Base-by-base conservation (phyloP, 1,140 invertebrate species). In the Plutomurus gul region DNA sequence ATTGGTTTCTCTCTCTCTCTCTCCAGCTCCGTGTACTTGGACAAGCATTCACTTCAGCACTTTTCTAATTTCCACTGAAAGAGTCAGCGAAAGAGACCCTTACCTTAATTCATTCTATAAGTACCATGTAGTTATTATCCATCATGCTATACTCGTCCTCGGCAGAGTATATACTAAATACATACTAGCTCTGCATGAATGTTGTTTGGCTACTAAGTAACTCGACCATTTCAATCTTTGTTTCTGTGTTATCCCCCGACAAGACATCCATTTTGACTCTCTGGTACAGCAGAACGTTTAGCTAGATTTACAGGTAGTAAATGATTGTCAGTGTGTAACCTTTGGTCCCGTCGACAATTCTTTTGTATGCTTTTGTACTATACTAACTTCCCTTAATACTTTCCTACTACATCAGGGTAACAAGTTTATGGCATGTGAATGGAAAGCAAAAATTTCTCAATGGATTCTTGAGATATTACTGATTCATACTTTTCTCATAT, bases 91-190 rank as follows among this genome's bases (percentile, higher is more conserved):
- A 43, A 37, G n/a, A 72, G 70, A 72, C 70, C 65, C 65, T 78
- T 37, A 73, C 49, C 27, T 75, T 78, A 78, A 78, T 72, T 78
- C 70, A 70, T 72, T 40, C 11, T 65, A 71, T 78, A 73, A 78
- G 56, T 78, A 78, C 65, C 70, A 78, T 49, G 65, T 78, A 33
- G 10, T 37, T 72, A 78, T 78, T 78, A 78, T 78, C 60, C 43
- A 72, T 77, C 76, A 70, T 27, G 36, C 22, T 77, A 18, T 20
- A n/a, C n/a, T n/a, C n/a, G n/a, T n/a, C n/a, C n/a, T n/a, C n/a
- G n/a, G n/a, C n/a, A n/a, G n/a, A n/a, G n/a, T n/a, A n/a, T n/a
- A 60, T 22, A 51, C 4, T 22, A 22, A 22, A 51, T 6, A 22
- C 25, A 51, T 8, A 51, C 20, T 51, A 22, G 13, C 13, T n/a